Evolutionary conservation across 2,113 vertebrate genomes (phyloP).

Genomic region (Nipponia nippon): DNA sequence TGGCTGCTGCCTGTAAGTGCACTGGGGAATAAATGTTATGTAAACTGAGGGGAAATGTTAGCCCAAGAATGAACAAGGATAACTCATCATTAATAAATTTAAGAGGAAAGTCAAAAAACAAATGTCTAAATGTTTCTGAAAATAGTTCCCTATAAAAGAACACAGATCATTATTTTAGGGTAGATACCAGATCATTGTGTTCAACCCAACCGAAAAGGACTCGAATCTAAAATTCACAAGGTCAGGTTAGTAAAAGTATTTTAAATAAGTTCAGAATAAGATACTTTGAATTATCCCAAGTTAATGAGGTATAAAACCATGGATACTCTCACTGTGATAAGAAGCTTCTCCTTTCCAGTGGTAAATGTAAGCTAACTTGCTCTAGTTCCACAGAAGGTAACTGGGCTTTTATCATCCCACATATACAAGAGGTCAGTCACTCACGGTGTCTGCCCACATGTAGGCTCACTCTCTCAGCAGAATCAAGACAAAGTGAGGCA

Average conservation of each 20-base stretch:
- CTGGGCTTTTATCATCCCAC: background rate
- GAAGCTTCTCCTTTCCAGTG: background rate
- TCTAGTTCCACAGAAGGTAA: rapidly evolving
- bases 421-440: background rate
- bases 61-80: background rate
- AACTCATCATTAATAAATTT: background rate
- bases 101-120: background rate
- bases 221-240: background rate
- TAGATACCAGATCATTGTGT: background rate
- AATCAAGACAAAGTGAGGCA: background rate
- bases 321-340: background rate
- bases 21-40: background rate
- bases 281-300: background rate
- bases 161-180: background rate
- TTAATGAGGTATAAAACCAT: background rate
- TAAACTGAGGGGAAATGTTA: background rate
- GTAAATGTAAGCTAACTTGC: background rate
- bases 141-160: background rate
- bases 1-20: background rate
- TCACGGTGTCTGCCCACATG: background rate
- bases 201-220: background rate
- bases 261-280: background rate
- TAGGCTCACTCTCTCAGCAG: background rate
- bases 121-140: background rate
- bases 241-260: background rate